These are phyloP conservation scores for Peromyscus leucopus DNA, from an alignment of 2,113 vertebrate genomes.

Conservation along the genomic window DNA sequence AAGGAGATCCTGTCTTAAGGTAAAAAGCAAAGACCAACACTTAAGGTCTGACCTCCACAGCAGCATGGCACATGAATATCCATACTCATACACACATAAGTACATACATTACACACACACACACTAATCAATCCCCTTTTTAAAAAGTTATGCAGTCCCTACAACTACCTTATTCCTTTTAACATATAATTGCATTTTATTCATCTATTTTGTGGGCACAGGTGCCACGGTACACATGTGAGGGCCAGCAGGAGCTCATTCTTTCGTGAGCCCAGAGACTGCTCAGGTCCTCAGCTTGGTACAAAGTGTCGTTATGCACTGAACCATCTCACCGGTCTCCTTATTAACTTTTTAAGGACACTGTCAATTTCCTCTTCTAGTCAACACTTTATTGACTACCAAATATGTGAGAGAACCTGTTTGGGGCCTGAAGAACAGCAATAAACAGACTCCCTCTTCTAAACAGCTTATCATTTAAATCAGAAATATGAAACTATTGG, in stretches of 20 bases:
- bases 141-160: neutral
- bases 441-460: slow-evolving; percentile 11
- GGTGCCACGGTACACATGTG: neutral
- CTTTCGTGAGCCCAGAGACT: neutral
- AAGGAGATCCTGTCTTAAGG: neutral
- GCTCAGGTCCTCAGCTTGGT: neutral
- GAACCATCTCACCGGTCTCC: neutral
- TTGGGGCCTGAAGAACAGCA: neutral
- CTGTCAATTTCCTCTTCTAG: slow-evolving; percentile 9
- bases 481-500: neutral
- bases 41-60: neutral
- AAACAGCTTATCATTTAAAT: slow-evolving; percentile 41
- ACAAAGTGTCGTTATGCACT: neutral
- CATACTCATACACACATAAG: neutral
- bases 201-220: neutral
- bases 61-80: too few relatives aligned
- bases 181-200: neutral
- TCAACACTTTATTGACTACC: slow-evolving; percentile 34
- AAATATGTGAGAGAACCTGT: neutral
- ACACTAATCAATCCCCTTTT: neutral
- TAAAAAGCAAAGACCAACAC: neutral
- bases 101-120: neutral
- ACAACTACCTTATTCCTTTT: neutral
- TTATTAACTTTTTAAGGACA: neutral
- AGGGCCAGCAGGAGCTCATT: neutral